Evolutionary conservation across 2,113 vertebrate species (phyloP).

Genomic region (Isichthys henryi): DNA sequence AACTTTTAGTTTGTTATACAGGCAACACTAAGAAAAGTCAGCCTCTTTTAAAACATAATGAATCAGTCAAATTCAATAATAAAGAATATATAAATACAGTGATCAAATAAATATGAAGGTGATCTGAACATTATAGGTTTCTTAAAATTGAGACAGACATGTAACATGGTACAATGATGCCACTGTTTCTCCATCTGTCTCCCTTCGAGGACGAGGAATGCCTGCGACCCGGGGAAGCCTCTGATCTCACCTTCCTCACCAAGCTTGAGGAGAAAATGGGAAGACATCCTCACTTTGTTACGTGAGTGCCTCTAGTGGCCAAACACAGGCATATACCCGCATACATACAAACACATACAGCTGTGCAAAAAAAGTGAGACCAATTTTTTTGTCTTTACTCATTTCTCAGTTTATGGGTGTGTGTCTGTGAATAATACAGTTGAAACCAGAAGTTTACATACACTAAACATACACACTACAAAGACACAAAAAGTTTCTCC

Average conservation of each 20-base stretch:
- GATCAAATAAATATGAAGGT: not conserved
- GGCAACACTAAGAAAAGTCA: not conserved
- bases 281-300: conserved; percentile 85
- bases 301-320: conserved; percentile 57
- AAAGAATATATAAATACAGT: not conserved
- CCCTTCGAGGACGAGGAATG: conserved; percentile 84
- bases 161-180: not conserved
- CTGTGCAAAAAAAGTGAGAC: no score
- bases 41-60: not conserved
- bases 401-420: no score
- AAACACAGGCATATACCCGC: not conserved
- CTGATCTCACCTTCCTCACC: conserved; percentile 88
- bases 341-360: not conserved
- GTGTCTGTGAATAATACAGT: no score
- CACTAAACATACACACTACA: no score
- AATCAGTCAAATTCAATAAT: not conserved
- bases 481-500: no score
- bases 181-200: not conserved
- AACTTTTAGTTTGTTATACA: not conserved
- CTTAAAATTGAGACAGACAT: not conserved
- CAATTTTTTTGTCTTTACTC: no score
- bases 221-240: conserved; percentile 80
- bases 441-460: no score
- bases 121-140: not conserved
- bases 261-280: conserved; percentile 90